Percentiles rank a stretch among this genome's conserved stretches.
These are phyloP conservation scores for Xenopus borealis DNA, from an alignment of 2,113 vertebrate species.

Conservation along the genomic window DNA sequence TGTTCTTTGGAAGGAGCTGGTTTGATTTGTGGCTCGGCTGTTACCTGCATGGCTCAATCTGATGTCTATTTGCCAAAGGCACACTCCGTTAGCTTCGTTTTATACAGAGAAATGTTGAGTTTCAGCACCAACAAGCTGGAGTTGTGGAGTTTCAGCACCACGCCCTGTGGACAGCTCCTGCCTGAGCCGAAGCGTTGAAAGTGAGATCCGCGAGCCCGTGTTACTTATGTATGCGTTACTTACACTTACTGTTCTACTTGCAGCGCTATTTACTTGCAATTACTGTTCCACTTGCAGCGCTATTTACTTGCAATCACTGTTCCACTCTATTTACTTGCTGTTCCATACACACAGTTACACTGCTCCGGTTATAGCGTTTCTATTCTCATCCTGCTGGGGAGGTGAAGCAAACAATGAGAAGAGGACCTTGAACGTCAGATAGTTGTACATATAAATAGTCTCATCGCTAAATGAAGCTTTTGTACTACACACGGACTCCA, in stretches of 20 bases:
- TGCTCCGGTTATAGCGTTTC: background rate
- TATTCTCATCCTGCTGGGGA: background rate
- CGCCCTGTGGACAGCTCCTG: conserved; percentile 2
- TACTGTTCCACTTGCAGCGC: too few species aligned
- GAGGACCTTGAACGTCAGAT: background rate
- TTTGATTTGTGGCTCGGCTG: conserved; percentile 21
- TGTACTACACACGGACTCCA: conserved; percentile 5
- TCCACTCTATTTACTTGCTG: too few species aligned
- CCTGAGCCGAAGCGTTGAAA: conserved; percentile 15
- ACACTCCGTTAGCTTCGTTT: background rate
- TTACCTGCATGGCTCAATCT: conserved; percentile 28
- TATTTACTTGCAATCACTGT: too few species aligned
- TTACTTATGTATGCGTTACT: background rate
- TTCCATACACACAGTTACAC: too few species aligned
- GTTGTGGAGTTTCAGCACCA: conserved; percentile 16
- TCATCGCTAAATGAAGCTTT: conserved; percentile 4
- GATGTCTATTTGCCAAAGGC: conserved; percentile 1
- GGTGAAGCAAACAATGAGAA: too few species aligned
- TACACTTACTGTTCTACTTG: too few species aligned
- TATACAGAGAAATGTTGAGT: background rate
- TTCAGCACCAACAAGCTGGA: too few species aligned
- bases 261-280: background rate
- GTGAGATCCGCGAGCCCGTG: background rate
- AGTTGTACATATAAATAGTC: conserved; percentile 16
- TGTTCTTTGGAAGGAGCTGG: background rate